These are phyloP conservation scores for Oryzias celebensis DNA, from an alignment of 2,113 vertebrate genomes.

Conservation along the genomic window DNA sequence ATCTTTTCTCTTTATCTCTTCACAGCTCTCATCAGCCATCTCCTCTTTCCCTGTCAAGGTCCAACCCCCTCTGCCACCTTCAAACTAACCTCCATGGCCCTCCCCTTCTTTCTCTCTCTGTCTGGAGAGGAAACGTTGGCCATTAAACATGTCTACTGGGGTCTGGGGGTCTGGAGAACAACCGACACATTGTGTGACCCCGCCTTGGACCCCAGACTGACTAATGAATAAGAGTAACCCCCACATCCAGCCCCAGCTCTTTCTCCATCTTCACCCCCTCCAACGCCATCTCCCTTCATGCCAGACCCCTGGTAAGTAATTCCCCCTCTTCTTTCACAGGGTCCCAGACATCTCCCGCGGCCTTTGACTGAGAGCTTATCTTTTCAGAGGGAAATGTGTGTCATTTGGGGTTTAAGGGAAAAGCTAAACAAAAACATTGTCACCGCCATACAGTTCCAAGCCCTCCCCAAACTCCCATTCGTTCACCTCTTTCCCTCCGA, in stretches of 20 bases:
- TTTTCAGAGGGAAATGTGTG: slow-evolving; percentile 80
- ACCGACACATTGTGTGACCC: slow-evolving; percentile 78
- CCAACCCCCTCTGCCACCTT: slow-evolving; percentile 52
- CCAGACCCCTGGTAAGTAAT: slow-evolving; percentile 75
- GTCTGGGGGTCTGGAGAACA: slow-evolving; percentile 77
- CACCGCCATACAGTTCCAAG: slow-evolving; percentile 51
- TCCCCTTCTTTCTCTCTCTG: slow-evolving; percentile 52
- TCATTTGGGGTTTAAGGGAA: slow-evolving; percentile 75
- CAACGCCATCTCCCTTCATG: slow-evolving; percentile 49
- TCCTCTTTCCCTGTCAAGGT: slow-evolving; percentile 45
- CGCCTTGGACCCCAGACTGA: slow-evolving; percentile 76
- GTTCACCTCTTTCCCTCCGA: slow-evolving; percentile 45
- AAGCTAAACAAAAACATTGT: slow-evolving; percentile 76
- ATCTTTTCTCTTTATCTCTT: slow-evolving; percentile 30
- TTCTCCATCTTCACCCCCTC: slow-evolving; percentile 34
- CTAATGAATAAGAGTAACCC: slow-evolving; percentile 74
- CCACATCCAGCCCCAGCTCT: slow-evolving; percentile 27
- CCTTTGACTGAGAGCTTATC: slow-evolving; percentile 78
- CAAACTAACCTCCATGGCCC: slow-evolving; percentile 27
- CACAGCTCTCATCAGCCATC: slow-evolving; percentile 39
- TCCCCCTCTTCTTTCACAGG: slow-evolving; percentile 75
- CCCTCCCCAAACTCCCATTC: slow-evolving; percentile 30
- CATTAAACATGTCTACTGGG: slow-evolving; percentile 76
- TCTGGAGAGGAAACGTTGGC: slow-evolving; percentile 75
- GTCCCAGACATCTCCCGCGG: slow-evolving; percentile 73